Evolutionary conservation across 2,888 invertebrate genomes (phyloP).

Genomic region (Melanostoma mellinum): DNA sequence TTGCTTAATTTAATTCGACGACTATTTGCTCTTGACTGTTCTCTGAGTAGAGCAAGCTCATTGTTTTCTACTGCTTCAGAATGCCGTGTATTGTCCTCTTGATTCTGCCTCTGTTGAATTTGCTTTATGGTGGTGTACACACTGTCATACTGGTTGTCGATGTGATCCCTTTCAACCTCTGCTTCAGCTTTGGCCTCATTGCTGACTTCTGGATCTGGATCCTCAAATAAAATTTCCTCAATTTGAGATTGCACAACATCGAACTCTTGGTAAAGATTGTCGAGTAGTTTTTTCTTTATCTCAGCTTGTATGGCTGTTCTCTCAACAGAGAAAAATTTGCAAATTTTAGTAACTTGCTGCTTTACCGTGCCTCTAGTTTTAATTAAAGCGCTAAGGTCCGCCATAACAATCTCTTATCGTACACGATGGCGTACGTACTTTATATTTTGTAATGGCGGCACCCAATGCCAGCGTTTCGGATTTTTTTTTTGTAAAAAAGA

Average conservation of each 20-base stretch:
- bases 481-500: no score
- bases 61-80: not conserved
- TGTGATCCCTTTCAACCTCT: slow-evolving; percentile 2
- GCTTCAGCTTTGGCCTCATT: not conserved
- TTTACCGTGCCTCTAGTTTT: slow-evolving; percentile 17
- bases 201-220: no score
- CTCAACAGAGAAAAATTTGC: slow-evolving; percentile 8
- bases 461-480: no score
- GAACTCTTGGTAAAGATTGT: slow-evolving; percentile 1
- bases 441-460: no score
- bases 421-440: no score
- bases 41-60: not conserved
- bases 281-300: slow-evolving; percentile 1
- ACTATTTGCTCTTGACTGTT: slow-evolving; percentile 10
- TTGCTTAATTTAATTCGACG: slow-evolving; percentile 10
- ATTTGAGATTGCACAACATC: not conserved
- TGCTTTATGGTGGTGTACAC: not conserved
- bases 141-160: not conserved
- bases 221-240: not conserved
- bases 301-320: slow-evolving; percentile 7
- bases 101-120: not conserved
- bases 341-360: slow-evolving; percentile 21
- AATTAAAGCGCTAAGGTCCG: slow-evolving; percentile 3
- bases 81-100: slow-evolving; percentile 5
- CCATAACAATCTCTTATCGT: not conserved